Base-by-base conservation (phyloP, 2,797 vertebrate species). In the Ambastaia sidthimunki region DNA sequence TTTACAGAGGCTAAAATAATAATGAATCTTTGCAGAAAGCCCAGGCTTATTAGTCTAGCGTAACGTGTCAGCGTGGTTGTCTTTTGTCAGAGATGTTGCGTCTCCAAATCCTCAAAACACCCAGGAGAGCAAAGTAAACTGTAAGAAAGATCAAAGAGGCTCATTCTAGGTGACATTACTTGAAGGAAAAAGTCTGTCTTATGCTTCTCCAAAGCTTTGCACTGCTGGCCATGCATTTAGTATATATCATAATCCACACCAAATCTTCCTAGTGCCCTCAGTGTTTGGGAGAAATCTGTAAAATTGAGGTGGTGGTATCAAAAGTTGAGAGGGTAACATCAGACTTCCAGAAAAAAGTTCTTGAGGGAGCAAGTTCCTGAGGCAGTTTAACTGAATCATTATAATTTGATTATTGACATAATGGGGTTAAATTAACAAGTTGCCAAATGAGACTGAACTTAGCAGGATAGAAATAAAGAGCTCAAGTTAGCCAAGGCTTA, bases 181-280 rank as follows among this genome's bases (percentile, higher is more conserved):
- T 59, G 6, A 71, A 48, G 47, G 41, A 70, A 72, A 48, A 52
- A 54, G 9, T 57, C 44, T 71, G 74, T 83, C 47, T 7, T 63
- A 41, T 28, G 55, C 11, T 59, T 71, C 50, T 31, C 21, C 18
- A 28, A 41, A 71, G n/a, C 18, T 18, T 41, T 21, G 59, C 28
- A n/a, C 16, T 48, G 3, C 13, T 57, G 19, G 52, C 50, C 73
- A 47, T 76, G 62, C 68, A 77, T 83, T 83, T 62, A 68, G n/a
- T n/a, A n/a, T n/a, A n/a, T n/a, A n/a, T 67, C 10, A 67, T 80
- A 63, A 47, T 37, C 21, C 54, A 44, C 0, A 3, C 7, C n/a
- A 15, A n/a, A n/a, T n/a, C n/a, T n/a, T n/a, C n/a, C 21, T 18
- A 19, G 18, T 62, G 4, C 13, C 15, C 12, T 25, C 11, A 13